These are phyloP conservation scores for Capitulum mitella DNA, from an alignment of 2,888 invertebrate species.

Conservation along the genomic window DNA sequence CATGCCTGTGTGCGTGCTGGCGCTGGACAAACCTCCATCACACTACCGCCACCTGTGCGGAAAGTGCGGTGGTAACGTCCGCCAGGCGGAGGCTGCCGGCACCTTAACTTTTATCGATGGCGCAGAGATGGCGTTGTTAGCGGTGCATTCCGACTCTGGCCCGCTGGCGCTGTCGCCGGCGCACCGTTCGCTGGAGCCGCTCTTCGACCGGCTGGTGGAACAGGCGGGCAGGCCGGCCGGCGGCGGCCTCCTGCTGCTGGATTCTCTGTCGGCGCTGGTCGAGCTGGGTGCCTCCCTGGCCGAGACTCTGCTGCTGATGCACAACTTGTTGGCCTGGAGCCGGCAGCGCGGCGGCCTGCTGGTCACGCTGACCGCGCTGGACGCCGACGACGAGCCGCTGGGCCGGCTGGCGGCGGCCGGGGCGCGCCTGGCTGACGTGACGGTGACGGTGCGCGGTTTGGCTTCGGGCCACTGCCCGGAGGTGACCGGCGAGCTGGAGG, in stretches of 20 bases:
- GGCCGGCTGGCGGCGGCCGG: background rate
- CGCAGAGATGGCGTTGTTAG: background rate
- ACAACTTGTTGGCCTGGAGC: background rate
- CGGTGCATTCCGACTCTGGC: background rate
- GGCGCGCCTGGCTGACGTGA: background rate
- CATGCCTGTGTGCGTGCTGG: background rate
- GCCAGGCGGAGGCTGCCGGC: background rate
- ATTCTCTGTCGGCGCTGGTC: background rate
- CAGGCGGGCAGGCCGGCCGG: background rate
- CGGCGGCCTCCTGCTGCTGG: background rate
- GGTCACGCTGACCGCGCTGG: background rate
- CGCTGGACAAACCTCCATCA: background rate
- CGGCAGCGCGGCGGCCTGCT: background rate
- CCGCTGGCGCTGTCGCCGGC: background rate
- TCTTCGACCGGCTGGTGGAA: background rate
- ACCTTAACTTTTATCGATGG: background rate
- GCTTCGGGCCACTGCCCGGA: background rate
- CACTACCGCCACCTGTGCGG: constrained; percentile 1
- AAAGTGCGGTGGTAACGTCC: background rate
- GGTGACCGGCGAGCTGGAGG: constrained; percentile 12
- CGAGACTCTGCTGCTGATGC: constrained; percentile 9
- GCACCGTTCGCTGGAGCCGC: background rate
- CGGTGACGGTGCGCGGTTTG: background rate
- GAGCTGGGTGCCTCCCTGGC: background rate
- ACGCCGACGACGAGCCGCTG: background rate